Evolutionary conservation across 2,113 vertebrate species (phyloP).

Genomic region (Plectropomus leopardus): DNA sequence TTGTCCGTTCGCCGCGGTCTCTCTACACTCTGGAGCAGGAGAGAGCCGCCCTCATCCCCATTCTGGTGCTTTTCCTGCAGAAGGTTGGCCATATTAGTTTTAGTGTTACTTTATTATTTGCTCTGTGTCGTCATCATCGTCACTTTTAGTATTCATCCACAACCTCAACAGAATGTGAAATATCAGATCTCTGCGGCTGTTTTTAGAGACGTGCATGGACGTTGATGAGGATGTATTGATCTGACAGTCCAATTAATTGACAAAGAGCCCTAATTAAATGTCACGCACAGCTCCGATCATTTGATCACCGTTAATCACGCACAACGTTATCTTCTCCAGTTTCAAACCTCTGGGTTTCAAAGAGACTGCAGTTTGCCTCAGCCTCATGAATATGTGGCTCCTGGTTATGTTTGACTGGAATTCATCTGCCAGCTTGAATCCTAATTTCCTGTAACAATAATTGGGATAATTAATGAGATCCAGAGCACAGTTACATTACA

Average conservation of each 20-base stretch:
- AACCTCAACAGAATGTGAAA: background rate
- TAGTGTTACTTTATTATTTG: background rate
- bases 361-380: constrained; percentile 33
- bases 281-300: background rate
- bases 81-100: constrained; percentile 85
- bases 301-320: constrained; percentile 34
- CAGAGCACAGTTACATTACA: constrained; percentile 63
- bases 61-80: constrained; percentile 94
- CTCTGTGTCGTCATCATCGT: background rate
- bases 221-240: constrained; percentile 9
- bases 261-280: constrained; percentile 13
- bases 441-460: constrained; percentile 66
- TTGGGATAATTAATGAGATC: constrained; percentile 72
- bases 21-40: constrained; percentile 91
- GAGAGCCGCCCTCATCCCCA: constrained; percentile 90
- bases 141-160: background rate
- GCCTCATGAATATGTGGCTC: constrained; percentile 57
- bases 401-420: constrained; percentile 56
- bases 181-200: background rate
- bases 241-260: constrained; percentile 17
- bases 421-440: constrained; percentile 64
- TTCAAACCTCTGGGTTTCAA: constrained; percentile 22
- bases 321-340: background rate
- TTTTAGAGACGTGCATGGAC: background rate
- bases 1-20: constrained; percentile 90